phyloP scores from a whole-genome alignment of 2,113 vertebrate species.

The Hippocampus mohnikei region DNA sequence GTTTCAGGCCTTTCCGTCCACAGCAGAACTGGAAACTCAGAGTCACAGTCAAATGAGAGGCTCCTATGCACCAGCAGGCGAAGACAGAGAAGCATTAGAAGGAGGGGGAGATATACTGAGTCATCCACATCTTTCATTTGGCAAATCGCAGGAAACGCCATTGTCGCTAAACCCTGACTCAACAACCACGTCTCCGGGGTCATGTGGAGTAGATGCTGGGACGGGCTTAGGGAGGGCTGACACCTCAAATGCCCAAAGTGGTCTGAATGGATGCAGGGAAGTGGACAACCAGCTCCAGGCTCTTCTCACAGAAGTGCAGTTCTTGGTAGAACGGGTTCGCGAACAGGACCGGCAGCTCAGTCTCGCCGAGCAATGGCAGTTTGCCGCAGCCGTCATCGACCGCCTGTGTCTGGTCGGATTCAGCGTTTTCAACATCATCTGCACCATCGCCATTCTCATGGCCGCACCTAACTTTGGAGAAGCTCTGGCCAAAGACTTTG shows the following conservation, averaged over 20 bases:
- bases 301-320: conserved; percentile 73
- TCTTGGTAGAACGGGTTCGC: conserved; percentile 68
- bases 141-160: conserved; percentile 69
- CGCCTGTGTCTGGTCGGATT: conserved; percentile 77
- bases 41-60: conserved; percentile 47
- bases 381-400: conserved; percentile 76
- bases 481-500: conserved; percentile 77
- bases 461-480: conserved; percentile 78
- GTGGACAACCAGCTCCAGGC: conserved; percentile 75
- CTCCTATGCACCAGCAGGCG: conserved; percentile 28
- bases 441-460: conserved; percentile 80
- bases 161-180: conserved; percentile 37
- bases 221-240: conserved; percentile 23
- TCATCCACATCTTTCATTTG: conserved; percentile 41
- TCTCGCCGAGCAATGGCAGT: conserved; percentile 75
- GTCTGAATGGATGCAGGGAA: conserved; percentile 64
- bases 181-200: conserved; percentile 38
- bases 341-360: conserved; percentile 73
- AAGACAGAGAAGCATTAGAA: conserved; percentile 34
- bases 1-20: conserved; percentile 66
- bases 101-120: conserved; percentile 29
- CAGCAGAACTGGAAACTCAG: conserved; percentile 54
- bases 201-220: conserved; percentile 65
- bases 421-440: conserved; percentile 80
- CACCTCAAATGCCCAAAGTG: conserved; percentile 12